These are phyloP conservation scores for Macquaria australasica DNA, from an alignment of 2,113 vertebrate genomes.

Conservation along the genomic window DNA sequence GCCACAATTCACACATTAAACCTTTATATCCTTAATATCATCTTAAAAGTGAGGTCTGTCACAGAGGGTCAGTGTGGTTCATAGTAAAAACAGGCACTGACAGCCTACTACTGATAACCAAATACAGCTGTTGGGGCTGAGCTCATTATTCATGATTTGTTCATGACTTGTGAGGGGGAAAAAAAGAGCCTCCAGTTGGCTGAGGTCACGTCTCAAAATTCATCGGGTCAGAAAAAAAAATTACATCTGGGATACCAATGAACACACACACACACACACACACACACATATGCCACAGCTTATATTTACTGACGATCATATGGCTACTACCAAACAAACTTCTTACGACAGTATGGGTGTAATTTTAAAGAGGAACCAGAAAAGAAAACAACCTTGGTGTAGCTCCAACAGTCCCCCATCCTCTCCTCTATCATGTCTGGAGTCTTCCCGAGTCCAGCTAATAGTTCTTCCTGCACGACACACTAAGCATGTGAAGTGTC, in stretches of 20 bases:
- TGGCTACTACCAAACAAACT: neutral
- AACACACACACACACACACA: constrained; percentile 5
- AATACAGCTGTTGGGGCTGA: constrained; percentile 63
- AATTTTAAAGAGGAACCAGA: neutral
- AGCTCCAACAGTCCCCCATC: constrained; percentile 85
- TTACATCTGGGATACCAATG: constrained; percentile 22
- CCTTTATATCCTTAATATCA: neutral
- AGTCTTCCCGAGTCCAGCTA: constrained; percentile 13
- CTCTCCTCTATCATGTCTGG: constrained; percentile 81
- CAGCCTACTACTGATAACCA: constrained; percentile 61
- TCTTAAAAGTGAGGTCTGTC: constrained; percentile 6
- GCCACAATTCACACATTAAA: neutral
- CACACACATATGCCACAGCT: neutral
- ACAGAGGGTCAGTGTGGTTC: constrained; percentile 3
- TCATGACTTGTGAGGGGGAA: constrained; percentile 53
- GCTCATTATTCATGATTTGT: constrained; percentile 53
- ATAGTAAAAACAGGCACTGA: constrained; percentile 37
- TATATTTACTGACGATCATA: neutral
- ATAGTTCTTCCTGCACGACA: neutral
- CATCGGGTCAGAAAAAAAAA: constrained; percentile 32
- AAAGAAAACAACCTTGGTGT: constrained; percentile 73
- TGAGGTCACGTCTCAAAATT: constrained; percentile 42
- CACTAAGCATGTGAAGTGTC: neutral
- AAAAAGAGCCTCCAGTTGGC: constrained; percentile 58
- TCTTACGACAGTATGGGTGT: neutral